Evolutionary conservation across 37 sponge, comb jelly and placozoan genomes (phyloP), one percentile per base, ranked within the genome.

Genomic region (Halichondria panicea): DNA sequence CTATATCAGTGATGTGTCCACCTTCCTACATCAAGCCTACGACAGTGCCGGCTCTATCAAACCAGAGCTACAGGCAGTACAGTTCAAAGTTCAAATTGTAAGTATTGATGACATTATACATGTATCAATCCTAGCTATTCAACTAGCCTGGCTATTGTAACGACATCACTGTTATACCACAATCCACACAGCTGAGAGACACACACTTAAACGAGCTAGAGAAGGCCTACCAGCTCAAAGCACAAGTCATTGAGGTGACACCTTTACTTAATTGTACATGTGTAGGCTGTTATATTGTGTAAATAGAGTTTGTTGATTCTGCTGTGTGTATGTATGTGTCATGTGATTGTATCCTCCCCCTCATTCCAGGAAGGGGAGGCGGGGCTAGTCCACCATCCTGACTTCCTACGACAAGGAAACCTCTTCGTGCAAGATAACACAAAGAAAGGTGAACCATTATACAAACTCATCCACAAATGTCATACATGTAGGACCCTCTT

Each of bases 21-120:
- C 92, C 0, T 91, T 91, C 63, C 82, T 91, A 9, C 92, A 91
- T 56, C 92, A 91, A 81, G 87, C 92, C 39, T 91, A 91, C 46
- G 92, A 91, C 57, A 72, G 54, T 41, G 80, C 79, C 6, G 24
- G 55, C 22, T 77, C 74, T 9, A 52, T 78, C 73, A 83, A 58
- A 60, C 87, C 75, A 1, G 77, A 86, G 46, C 71, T 86, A 11
- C 84, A 83, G 7, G 60, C 68, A 37, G 83, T 83, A 50, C 92
- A 91, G 63, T 82, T 81, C 87, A 91, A 83, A 74, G 87, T 91
- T 37, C 92, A 91, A 48, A 70, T 91, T 74, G 91, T 91, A 33
- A 78, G 64, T 41, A 44, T n/a, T n/a, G n/a, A n/a, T n/a, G 36
- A 25, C 18, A 1, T 25, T 38, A 36, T 21, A 66, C 38, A 1